Conservation (phyloP, 2,888 invertebrate genomes). For the Sphaeridia pumilis region DNA sequence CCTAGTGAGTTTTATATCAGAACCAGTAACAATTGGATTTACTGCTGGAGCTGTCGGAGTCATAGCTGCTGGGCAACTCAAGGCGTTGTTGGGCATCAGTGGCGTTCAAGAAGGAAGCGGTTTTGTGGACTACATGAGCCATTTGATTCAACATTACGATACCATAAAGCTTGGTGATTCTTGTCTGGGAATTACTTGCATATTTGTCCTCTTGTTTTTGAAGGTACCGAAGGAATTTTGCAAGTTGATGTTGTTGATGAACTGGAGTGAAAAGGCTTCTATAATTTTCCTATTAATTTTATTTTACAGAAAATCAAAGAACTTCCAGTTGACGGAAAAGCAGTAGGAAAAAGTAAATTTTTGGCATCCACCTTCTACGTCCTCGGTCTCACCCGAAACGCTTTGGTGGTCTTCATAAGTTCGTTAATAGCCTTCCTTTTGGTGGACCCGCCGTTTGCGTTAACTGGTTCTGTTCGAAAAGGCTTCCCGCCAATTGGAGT, state of each 20-base stretch:
- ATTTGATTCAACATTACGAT: conserved; percentile 19
- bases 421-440: conserved; percentile 49
- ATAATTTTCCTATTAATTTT: neutral
- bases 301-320: conserved; percentile 20
- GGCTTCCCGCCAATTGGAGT: conserved; percentile 58
- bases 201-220: conserved; percentile 53
- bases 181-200: conserved; percentile 47
- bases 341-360: conserved; percentile 29
- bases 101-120: conserved; percentile 21
- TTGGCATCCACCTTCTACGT: conserved; percentile 61
- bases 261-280: neutral
- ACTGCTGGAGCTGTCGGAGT: conserved; percentile 76
- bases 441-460: conserved; percentile 54
- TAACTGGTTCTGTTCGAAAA: conserved; percentile 43
- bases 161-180: conserved; percentile 21
- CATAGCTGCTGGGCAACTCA: conserved; percentile 68
- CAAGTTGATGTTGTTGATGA: neutral
- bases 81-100: conserved; percentile 51
- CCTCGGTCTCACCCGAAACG: conserved; percentile 64
- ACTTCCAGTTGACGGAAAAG: neutral
- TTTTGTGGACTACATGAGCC: conserved; percentile 26
- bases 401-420: conserved; percentile 58
- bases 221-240: conserved; percentile 6
- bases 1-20: conserved; percentile 69
- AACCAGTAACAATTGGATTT: conserved; percentile 72